A percentile compares a stretch with the other conserved stretches of the same genome.
These are phyloP conservation scores for Leptopilina drosophilae DNA, from an alignment of 2,888 invertebrate species.

Conservation along the genomic window DNA sequence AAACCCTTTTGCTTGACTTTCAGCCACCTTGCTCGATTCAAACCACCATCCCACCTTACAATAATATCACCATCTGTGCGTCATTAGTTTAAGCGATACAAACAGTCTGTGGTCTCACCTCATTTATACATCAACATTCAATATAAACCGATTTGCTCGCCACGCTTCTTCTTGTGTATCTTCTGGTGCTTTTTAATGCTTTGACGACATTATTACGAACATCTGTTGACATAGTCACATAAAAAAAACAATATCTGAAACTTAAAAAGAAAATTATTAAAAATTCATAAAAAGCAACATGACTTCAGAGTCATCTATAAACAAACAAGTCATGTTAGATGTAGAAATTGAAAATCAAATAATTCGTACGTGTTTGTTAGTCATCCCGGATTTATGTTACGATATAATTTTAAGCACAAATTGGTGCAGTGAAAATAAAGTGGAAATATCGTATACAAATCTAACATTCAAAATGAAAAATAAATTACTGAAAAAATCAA, in stretches of 20 bases:
- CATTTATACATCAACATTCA: not conserved
- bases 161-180: conserved; percentile 12
- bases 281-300: too few relatives aligned
- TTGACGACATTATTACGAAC: not conserved
- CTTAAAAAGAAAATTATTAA: not conserved
- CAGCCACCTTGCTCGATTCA: conserved; percentile 53
- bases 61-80: conserved; percentile 67
- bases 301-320: too few relatives aligned
- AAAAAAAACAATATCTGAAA: not conserved
- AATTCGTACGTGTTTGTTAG: too few relatives aligned
- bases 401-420: too few relatives aligned
- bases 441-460: too few relatives aligned
- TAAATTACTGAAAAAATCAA: too few relatives aligned
- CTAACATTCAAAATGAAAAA: too few relatives aligned
- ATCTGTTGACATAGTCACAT: not conserved
- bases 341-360: too few relatives aligned
- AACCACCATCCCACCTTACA: conserved; percentile 40
- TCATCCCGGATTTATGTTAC: too few relatives aligned
- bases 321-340: too few relatives aligned
- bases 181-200: not conserved
- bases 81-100: conserved; percentile 76
- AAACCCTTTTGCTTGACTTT: conserved; percentile 50
- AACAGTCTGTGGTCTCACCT: conserved; percentile 61
- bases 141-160: conserved; percentile 21
- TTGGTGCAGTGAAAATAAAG: too few relatives aligned